A percentile compares a stretch with the other conserved stretches of the same genome.
Conservation (phyloP, 2,113 vertebrate genomes). For the Chaenocephalus aceratus region DNA sequence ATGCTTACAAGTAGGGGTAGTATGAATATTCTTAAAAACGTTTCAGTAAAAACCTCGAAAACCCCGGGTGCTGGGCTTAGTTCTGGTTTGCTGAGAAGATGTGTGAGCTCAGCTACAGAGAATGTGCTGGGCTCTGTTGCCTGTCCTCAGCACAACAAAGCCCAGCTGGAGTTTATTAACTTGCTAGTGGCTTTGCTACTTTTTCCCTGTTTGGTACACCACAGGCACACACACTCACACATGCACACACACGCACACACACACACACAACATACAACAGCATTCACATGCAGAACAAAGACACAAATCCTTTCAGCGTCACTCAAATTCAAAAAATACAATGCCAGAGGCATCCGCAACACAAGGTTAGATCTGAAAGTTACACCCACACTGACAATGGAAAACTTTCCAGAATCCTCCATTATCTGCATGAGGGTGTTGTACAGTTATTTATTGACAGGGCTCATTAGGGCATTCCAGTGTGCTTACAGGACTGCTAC, state of each 20-base stretch:
- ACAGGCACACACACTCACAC: slow-evolving; percentile 14
- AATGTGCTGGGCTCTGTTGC: slow-evolving; percentile 63
- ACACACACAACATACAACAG: slow-evolving; percentile 20
- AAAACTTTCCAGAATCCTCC: slow-evolving; percentile 50
- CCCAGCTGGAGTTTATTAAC: slow-evolving; percentile 79
- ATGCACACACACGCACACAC: slow-evolving; percentile 7
- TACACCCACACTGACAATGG: slow-evolving; percentile 31
- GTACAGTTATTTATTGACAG: slow-evolving; percentile 28
- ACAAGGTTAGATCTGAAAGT: slow-evolving; percentile 51
- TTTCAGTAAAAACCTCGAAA: slow-evolving; percentile 6
- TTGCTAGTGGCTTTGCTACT: slow-evolving; percentile 76
- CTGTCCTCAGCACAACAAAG: slow-evolving; percentile 67
- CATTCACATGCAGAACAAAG: slow-evolving; percentile 46
- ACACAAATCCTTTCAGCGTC: slow-evolving; percentile 37
- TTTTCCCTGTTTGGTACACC: slow-evolving; percentile 62
- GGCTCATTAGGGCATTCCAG: slow-evolving; percentile 67
- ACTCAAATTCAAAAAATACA: slow-evolving; percentile 32
- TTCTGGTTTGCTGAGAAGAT: slow-evolving; percentile 35
- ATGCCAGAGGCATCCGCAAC: slow-evolving; percentile 20
- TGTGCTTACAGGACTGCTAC: slow-evolving; percentile 23
- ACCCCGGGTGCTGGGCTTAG: slow-evolving; percentile 8
- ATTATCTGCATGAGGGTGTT: slow-evolving; percentile 32
- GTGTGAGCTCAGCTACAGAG: slow-evolving; percentile 70
- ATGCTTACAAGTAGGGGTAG: not conserved
- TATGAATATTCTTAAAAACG: not conserved